A percentile compares a stretch with the other conserved stretches of the same genome.
Conservation (phyloP, 2,113 vertebrate species). For the Petrocephalus microphthalmus region DNA sequence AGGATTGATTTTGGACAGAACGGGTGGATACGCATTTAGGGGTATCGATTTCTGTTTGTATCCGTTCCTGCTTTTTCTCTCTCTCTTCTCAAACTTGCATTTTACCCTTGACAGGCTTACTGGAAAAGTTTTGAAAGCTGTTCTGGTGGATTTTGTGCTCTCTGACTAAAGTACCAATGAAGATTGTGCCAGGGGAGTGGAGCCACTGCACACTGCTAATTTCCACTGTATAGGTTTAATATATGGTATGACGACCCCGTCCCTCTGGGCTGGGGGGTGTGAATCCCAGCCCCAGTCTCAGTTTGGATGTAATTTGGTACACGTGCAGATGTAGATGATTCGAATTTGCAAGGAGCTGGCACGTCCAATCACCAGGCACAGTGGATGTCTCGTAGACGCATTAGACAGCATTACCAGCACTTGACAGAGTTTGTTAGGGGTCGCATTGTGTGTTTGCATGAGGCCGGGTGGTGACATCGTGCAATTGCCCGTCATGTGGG, state of each 20-base stretch:
- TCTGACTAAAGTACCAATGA: neutral
- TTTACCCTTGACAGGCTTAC: neutral
- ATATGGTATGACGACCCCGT: neutral
- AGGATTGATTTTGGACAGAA: constrained; percentile 3
- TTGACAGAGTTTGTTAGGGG: no score
- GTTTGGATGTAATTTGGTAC: neutral
- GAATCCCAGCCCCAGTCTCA: neutral
- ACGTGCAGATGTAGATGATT: no score
- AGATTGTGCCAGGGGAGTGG: neutral
- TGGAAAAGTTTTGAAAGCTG: neutral
- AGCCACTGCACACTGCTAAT: neutral
- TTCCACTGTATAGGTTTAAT: neutral
- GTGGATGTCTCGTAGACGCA: no score
- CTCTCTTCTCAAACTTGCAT: neutral
- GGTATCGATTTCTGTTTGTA: neutral
- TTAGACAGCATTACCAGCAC: no score
- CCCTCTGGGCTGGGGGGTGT: neutral
- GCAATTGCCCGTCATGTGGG: no score
- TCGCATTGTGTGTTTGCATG: no score
- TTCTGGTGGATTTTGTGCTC: neutral
- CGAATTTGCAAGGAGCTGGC: no score
- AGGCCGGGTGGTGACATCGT: no score
- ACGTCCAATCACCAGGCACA: no score
- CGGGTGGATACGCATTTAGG: neutral
- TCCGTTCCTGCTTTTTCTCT: neutral